Base-by-base conservation (phyloP, 2,797 vertebrate species). In the Thripadectes ignobilis region DNA sequence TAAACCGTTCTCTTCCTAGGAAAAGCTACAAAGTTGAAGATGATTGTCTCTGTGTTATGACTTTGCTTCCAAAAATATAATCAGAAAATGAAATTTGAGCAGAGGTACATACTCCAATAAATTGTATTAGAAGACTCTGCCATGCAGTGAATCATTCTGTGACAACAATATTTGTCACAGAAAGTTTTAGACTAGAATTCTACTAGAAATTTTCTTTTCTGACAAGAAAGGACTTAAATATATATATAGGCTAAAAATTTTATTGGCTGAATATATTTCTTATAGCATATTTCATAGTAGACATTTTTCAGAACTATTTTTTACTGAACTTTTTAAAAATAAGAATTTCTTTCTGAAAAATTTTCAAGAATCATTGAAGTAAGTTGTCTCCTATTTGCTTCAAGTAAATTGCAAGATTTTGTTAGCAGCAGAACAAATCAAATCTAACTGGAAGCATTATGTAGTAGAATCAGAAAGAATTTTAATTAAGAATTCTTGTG, bases 401-500 rank as follows among this genome's bases (percentile, higher is more conserved):
- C 27, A 62, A 71, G 5, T 58, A 39, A 92, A 9, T 16, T 24
- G 18, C 24, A 90, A 66, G 20, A 65, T 74, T 88, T 81, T 90
- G 7, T 75, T 82, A 61, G 36, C 12, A 76, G 26, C 14, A 63
- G 23, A 93, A 58, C 4, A 81, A 93, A 69, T 38, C 12, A 86
- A 91, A 90, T 78, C 5, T 32, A 85, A 69, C 10, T 71, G 26
- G 10, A 90, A 71, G 46, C 77, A 67, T 77, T 57, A 90, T 62
- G 36, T 74, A 14, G 49, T 75, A 51, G 51, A 57, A 93, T 36
- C 74, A 65, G 26, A 39, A 46, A 76, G 43, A 84, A 93, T 66
- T 59, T 85, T 49, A 88, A 82, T 85, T 59, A 95, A 78, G 21
- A 95, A 88, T 34, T 39, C 30, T 91, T 93, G 20, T 73, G 45